Conservation (phyloP, 1,140 invertebrate species). For the Drosophila bifasciata region DNA sequence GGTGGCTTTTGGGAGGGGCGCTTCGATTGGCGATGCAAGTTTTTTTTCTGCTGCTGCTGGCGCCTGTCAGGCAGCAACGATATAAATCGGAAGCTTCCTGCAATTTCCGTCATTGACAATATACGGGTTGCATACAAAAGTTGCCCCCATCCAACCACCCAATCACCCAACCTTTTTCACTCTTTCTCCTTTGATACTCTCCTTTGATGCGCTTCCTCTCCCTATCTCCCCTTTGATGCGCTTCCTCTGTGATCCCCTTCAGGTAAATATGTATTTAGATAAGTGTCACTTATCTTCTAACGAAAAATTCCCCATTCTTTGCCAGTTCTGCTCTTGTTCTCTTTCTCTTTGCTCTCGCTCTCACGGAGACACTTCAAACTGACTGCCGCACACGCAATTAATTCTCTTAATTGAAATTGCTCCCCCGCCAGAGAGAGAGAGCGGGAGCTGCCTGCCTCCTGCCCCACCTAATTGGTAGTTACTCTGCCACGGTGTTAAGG, state of each 20-base stretch:
- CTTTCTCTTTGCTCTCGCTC: background rate
- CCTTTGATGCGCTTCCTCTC: background rate
- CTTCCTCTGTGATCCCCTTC: background rate
- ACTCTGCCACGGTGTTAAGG: conserved; percentile 53
- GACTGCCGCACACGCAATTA: conserved; percentile 77
- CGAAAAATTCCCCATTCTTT: conserved; percentile 34
- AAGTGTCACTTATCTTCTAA: conserved; percentile 69
- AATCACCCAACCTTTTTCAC: no score
- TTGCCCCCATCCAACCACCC: background rate
- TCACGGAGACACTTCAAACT: conserved; percentile 49
- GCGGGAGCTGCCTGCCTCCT: conserved; percentile 27
- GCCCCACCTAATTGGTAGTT: conserved; percentile 78
- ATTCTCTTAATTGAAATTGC: conserved; percentile 81
- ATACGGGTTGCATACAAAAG: conserved; percentile 59
- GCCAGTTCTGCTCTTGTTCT: background rate
- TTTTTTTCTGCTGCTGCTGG: conserved; percentile 52
- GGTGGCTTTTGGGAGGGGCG: background rate
- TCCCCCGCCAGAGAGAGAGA: conserved; percentile 18
- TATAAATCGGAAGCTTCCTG: conserved; percentile 65
- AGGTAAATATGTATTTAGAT: conserved; percentile 79
- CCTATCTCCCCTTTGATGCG: background rate
- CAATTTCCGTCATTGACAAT: conserved; percentile 56
- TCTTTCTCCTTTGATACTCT: background rate
- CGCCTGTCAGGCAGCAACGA: conserved; percentile 65
- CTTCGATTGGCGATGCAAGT: conserved; percentile 27